A percentile compares a stretch with the other conserved stretches of the same genome.
These are phyloP conservation scores for Neomicropteryx cornuta DNA, from an alignment of 1,140 invertebrate species.

Conservation along the genomic window DNA sequence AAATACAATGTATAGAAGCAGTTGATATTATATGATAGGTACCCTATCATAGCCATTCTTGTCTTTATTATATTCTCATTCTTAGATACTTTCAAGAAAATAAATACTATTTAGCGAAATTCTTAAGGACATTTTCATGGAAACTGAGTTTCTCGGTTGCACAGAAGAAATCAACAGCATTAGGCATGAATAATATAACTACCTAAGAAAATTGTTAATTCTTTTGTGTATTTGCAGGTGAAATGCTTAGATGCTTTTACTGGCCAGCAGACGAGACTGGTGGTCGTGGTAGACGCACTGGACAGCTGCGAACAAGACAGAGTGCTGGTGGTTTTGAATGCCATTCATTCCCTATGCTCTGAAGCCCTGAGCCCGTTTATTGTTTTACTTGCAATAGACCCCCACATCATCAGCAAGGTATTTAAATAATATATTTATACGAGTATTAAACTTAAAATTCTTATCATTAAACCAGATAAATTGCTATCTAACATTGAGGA, in stretches of 20 bases:
- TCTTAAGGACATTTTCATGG: no score
- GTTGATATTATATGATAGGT: no score
- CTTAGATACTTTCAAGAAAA: no score
- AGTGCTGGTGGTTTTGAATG: slow-evolving; percentile 84
- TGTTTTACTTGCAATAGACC: slow-evolving; percentile 88
- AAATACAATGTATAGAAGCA: no score
- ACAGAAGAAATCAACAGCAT: no score
- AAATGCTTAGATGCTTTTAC: slow-evolving; percentile 86
- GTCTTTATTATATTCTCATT: not conserved
- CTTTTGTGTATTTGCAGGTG: slow-evolving; percentile 27
- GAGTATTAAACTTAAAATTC: no score
- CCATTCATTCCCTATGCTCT: slow-evolving; percentile 88
- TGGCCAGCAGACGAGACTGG: slow-evolving; percentile 81
- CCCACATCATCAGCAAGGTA: slow-evolving; percentile 92
- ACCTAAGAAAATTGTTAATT: slow-evolving; percentile 1
- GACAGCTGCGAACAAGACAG: slow-evolving; percentile 98
- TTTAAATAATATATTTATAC: no score
- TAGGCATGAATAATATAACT: no score
- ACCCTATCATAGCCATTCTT: not conserved
- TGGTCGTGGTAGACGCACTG: slow-evolving; percentile 92
- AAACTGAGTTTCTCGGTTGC: no score
- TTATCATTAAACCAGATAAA: no score
- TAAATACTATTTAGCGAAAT: no score
- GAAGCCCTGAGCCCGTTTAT: slow-evolving; percentile 88
- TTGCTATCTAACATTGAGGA: no score